A percentile compares a stretch with the other conserved stretches of the same genome.
Evolutionary conservation across 37 sponge, comb jelly and placozoan genomes (phyloP).

Genomic region (Haliclona indistincta): DNA sequence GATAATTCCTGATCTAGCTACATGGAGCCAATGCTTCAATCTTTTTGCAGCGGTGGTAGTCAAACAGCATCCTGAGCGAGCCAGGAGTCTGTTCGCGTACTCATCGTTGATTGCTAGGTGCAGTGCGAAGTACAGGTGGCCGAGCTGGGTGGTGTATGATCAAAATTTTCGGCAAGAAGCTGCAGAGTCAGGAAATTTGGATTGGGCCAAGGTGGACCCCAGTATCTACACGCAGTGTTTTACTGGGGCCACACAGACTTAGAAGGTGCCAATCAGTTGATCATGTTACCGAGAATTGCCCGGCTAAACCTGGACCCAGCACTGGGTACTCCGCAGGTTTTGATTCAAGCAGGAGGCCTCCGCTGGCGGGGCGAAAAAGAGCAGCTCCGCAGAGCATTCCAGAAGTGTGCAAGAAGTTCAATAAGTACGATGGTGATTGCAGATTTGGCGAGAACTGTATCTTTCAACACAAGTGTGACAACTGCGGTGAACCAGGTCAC

Average conservation of each 20-base stretch:
- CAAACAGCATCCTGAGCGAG: not conserved
- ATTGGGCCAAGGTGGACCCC: conserved; percentile 21
- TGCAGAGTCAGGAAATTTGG: not conserved
- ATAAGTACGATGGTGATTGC: conserved; percentile 29
- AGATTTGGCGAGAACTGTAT: conserved; percentile 25
- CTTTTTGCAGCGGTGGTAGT: not conserved
- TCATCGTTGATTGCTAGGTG: not conserved
- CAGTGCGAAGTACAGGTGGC: conserved; percentile 11
- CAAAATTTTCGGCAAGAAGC: conserved; percentile 15
- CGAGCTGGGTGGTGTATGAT: conserved; percentile 33
- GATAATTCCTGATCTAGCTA: conserved; percentile 14
- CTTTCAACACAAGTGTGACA: conserved; percentile 10
- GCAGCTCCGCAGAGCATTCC: conserved; percentile 2
- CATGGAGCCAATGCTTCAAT: conserved; percentile 29
- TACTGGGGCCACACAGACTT: conserved; percentile 2
- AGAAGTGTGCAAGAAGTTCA: not conserved
- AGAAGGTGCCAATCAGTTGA: conserved; percentile 13
- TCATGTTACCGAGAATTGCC: conserved; percentile 1
- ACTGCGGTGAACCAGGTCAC: conserved; percentile 16
- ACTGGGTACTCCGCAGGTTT: no score
- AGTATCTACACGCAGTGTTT: conserved; percentile 6
- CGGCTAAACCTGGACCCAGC: not conserved
- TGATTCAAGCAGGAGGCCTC: not conserved
- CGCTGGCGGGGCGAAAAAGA: not conserved
- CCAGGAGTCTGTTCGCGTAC: conserved; percentile 20